Percentiles rank a stretch among this genome's conserved stretches.
These are phyloP conservation scores for Raphicerus campestris DNA, from an alignment of 2,113 vertebrate genomes.

Conservation along the genomic window DNA sequence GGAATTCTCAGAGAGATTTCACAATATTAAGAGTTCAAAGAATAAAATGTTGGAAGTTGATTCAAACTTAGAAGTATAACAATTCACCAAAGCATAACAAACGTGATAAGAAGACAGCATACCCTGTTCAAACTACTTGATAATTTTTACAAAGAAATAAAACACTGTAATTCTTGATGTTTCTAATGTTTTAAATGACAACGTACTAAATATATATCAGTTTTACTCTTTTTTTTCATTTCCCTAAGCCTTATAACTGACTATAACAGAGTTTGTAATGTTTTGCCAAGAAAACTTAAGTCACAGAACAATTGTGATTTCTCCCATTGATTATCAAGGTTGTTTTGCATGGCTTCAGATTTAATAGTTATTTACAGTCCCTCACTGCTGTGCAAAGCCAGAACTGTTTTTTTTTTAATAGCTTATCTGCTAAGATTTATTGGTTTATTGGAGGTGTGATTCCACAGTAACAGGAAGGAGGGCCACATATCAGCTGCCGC, in stretches of 20 bases:
- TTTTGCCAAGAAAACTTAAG: background rate
- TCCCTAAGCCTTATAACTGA: background rate
- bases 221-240: background rate
- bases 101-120: background rate
- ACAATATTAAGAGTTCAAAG: conserved; percentile 9
- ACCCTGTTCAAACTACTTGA: background rate
- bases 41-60: background rate
- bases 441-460: background rate
- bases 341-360: background rate
- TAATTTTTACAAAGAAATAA: conserved; percentile 12
- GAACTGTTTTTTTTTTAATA: background rate
- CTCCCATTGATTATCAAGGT: background rate
- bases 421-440: background rate
- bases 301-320: conserved; percentile 1
- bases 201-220: background rate
- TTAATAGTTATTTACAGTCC: background rate
- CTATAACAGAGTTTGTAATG: background rate
- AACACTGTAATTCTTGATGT: background rate
- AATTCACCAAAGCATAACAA: background rate
- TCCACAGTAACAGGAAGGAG: background rate
- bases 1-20: background rate
- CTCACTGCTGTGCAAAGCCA: background rate
- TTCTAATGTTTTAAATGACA: background rate
- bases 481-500: background rate
- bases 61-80: background rate